Evolutionary conservation across 2,797 vertebrate genomes (phyloP).

Genomic region (Champsocephalus esox): DNA sequence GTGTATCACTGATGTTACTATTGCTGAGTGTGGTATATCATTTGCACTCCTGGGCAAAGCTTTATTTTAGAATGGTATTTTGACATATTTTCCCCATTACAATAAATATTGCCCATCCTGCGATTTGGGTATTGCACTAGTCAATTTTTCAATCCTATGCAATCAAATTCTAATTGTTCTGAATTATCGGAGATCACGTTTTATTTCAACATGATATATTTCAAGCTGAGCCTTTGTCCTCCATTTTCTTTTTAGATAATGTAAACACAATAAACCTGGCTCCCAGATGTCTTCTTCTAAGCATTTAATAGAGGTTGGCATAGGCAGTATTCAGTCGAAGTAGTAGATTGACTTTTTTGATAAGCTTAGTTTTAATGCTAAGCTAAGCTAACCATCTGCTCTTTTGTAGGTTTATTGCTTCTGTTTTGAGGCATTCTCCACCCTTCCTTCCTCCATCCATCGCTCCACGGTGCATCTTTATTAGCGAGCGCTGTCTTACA

Average conservation of each 20-base stretch:
- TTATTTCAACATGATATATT: not conserved
- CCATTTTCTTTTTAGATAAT: not conserved
- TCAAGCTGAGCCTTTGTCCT: not conserved
- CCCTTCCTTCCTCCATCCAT: constrained; percentile 1
- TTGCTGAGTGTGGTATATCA: too few relatives aligned
- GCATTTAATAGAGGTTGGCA: not conserved
- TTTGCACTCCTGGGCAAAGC: too few relatives aligned
- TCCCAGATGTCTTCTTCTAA: not conserved
- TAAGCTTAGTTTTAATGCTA: not conserved
- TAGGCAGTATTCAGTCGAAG: not conserved
- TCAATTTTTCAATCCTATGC: too few relatives aligned
- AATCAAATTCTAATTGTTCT: too few relatives aligned
- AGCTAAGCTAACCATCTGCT: not conserved
- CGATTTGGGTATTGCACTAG: too few relatives aligned
- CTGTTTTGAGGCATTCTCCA: constrained; percentile 5
- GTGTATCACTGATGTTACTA: too few relatives aligned
- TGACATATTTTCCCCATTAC: too few relatives aligned
- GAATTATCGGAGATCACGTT: not conserved
- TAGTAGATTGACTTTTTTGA: not conserved
- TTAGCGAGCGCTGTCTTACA: constrained; percentile 42
- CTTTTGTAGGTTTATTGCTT: not conserved
- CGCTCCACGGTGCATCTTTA: constrained; percentile 43
- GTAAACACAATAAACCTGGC: not conserved
- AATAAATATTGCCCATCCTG: too few relatives aligned
- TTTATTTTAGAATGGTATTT: too few relatives aligned